Conservation (phyloP, 1,140 invertebrate species). For the Argopecten irradians region DNA sequence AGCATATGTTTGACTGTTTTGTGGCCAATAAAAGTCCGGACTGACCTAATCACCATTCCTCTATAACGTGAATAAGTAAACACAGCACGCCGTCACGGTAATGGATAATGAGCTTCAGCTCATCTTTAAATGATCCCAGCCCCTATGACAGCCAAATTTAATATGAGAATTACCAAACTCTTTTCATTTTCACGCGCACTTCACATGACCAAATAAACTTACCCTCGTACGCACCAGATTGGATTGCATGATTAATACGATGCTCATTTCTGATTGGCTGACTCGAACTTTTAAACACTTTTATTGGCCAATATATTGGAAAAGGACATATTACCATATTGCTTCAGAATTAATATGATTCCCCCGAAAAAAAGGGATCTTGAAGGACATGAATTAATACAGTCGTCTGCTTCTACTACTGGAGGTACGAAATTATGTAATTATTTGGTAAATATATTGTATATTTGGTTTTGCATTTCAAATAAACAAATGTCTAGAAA, state of each 20-base stretch:
- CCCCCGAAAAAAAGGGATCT: too few relatives aligned
- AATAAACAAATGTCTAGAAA: too few relatives aligned
- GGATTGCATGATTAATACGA: not conserved
- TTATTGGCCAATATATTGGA: not conserved
- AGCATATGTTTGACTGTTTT: too few relatives aligned
- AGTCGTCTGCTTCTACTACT: too few relatives aligned
- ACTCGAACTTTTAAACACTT: not conserved
- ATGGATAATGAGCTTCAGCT: not conserved
- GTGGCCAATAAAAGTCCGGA: too few relatives aligned
- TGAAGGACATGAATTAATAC: too few relatives aligned
- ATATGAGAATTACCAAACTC: not conserved
- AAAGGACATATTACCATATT: not conserved
- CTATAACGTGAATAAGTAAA: not conserved
- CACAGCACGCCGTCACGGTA: not conserved
- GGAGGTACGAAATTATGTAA: too few relatives aligned
- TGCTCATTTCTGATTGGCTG: not conserved
- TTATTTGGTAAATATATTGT: too few relatives aligned
- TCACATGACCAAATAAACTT: not conserved
- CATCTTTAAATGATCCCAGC: not conserved
- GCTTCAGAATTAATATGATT: too few relatives aligned
- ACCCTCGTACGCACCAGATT: constrained; percentile 4
- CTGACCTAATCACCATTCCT: not conserved
- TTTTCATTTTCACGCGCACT: not conserved
- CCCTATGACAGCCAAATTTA: not conserved
- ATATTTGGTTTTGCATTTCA: too few relatives aligned